These are phyloP conservation scores for Oedothorax gibbosus DNA, from an alignment of 1,140 invertebrate genomes.

Conservation along the genomic window DNA sequence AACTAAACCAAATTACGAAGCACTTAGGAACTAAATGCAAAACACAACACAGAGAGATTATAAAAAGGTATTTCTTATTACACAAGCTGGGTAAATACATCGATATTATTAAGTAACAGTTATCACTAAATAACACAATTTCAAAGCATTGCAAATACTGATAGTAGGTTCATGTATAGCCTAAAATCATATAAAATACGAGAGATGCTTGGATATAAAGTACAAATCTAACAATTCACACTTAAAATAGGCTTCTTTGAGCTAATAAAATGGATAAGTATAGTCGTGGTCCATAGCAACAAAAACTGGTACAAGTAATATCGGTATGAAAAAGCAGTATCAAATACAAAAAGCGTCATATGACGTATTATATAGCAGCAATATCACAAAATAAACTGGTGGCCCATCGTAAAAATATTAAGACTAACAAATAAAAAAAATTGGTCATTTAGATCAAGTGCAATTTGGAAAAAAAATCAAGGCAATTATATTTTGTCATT, in stretches of 20 bases:
- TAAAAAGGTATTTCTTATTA: neutral
- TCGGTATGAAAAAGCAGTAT: neutral
- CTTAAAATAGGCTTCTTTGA: too few relatives aligned
- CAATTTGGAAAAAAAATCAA: neutral
- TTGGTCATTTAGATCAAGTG: neutral
- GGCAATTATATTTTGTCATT: neutral
- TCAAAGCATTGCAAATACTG: conserved; percentile 15
- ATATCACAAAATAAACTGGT: conserved; percentile 39
- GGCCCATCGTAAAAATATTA: neutral
- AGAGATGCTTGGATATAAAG: conserved; percentile 7
- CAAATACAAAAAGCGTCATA: conserved; percentile 1
- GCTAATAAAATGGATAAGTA: too few relatives aligned
- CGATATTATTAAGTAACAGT: neutral
- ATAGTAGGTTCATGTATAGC: conserved; percentile 5
- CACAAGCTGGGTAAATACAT: conserved; percentile 6
- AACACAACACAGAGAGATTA: conserved; percentile 22
- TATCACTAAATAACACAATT: conserved; percentile 10
- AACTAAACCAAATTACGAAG: conserved; percentile 25
- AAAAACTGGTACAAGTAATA: neutral
- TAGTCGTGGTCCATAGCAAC: too few relatives aligned
- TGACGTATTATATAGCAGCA: neutral
- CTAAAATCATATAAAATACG: conserved; percentile 2
- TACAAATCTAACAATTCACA: neutral
- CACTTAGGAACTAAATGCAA: conserved; percentile 52
- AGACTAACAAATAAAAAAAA: neutral